Evolutionary conservation across 1,140 invertebrate species (phyloP).

Genomic region (Diorhabda sublineata): DNA sequence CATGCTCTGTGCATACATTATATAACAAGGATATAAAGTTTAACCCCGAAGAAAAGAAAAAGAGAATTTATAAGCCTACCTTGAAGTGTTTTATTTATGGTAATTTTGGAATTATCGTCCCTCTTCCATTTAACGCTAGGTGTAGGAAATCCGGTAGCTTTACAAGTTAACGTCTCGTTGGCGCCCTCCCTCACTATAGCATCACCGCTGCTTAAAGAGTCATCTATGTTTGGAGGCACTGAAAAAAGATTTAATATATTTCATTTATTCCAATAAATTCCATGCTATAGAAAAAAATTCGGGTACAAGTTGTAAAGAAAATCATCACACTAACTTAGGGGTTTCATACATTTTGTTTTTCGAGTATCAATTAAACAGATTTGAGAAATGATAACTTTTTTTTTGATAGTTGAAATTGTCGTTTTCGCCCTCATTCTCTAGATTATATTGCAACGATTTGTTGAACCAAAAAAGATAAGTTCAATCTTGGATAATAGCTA

Average conservation of each 20-base stretch:
- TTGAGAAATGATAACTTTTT: too few species aligned
- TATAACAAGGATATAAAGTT: slow-evolving; percentile 10
- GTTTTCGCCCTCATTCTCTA: too few species aligned
- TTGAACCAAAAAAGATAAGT: too few species aligned
- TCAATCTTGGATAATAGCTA: too few species aligned
- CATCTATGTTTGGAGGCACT: slow-evolving; percentile 91
- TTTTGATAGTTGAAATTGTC: too few species aligned
- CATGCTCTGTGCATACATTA: background rate
- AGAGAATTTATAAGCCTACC: slow-evolving; percentile 52
- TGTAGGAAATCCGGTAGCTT: slow-evolving; percentile 82
- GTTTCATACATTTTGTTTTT: too few species aligned
- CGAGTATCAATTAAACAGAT: too few species aligned
- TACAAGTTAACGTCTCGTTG: slow-evolving; percentile 82
- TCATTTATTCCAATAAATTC: too few species aligned
- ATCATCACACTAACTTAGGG: too few species aligned
- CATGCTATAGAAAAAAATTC: too few species aligned
- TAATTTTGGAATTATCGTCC: slow-evolving; percentile 78
- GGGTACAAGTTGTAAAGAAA: too few species aligned
- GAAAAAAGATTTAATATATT: slow-evolving; percentile 40
- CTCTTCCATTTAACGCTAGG: slow-evolving; percentile 88
- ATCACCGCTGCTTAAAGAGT: slow-evolving; percentile 83
- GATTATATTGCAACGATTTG: too few species aligned
- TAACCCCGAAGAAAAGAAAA: slow-evolving; percentile 12
- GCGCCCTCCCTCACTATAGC: slow-evolving; percentile 85
- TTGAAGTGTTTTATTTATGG: slow-evolving; percentile 74